These are phyloP conservation scores for Aphodius granarius DNA, from an alignment of 2,888 invertebrate species.

Conservation along the genomic window DNA sequence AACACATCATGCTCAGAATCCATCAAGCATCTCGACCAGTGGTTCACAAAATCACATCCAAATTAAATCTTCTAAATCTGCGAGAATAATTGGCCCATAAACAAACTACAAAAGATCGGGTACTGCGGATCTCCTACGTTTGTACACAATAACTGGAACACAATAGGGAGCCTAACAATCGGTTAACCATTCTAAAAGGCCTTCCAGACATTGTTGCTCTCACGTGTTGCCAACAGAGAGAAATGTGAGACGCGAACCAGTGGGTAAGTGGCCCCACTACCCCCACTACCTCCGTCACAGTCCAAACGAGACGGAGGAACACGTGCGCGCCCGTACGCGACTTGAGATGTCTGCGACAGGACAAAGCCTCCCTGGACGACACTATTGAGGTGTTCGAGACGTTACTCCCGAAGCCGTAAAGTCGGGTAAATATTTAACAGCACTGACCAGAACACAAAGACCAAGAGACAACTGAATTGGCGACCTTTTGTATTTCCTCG, in stretches of 20 bases:
- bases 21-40: not conserved
- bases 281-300: not conserved
- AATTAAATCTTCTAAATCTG: not conserved
- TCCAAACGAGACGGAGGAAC: not conserved
- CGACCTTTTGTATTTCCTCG: not conserved
- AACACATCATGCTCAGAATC: not conserved
- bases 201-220: not conserved
- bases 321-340: not conserved
- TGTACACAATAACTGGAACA: not conserved
- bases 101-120: not conserved
- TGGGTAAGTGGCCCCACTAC: not conserved
- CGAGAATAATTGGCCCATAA: not conserved
- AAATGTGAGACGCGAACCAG: not conserved
- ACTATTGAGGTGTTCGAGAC: not conserved
- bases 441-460: not conserved
- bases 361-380: not conserved
- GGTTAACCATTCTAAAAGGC: slow-evolving; percentile 4
- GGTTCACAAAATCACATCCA: not conserved
- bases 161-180: not conserved
- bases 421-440: slow-evolving; percentile 5
- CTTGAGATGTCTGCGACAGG: not conserved
- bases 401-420: not conserved
- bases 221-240: not conserved
- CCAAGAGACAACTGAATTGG: not conserved
- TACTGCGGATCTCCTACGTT: not conserved